Base-by-base conservation (phyloP, 2,797 vertebrate genomes). In the Poeciliopsis paucimaculata region DNA sequence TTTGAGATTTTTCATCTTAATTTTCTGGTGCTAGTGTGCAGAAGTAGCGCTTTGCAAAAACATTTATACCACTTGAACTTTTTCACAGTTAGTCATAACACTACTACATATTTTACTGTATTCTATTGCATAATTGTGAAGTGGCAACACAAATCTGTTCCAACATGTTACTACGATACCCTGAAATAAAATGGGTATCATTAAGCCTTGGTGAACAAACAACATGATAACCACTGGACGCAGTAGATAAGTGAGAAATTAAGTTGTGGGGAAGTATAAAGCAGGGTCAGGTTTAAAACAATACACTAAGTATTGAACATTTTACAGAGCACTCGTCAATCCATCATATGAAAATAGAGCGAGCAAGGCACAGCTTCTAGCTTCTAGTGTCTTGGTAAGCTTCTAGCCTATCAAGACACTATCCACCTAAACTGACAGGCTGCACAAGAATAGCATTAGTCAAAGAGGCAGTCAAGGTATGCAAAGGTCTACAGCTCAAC, bases 1-100 rank as follows among this genome's bases (percentile, higher is more conserved):
- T 85, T 86, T 85, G 60, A 70, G 66, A 43, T n/a, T 70, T 80
- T 88, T 79, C 57, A 71, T 9, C 75, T 85, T 89, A 84, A 89
- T 90, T 84, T 86, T 85, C 83, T 84, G 77, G 87, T 88, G 47
- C 41, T 49, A 77, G 82, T 77, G 81, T 78, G 81, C 66, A 82
- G 83, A 88, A 85, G 15, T 46, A 16, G 26, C 3, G 13, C 43
- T 7, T 45, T 71, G 11, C 34, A 39, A 71, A 71, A 71, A 41
- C 43, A 70, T 45, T 45, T 28, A 45, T 43, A 16, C 23, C 13
- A 45, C 26, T 71, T 15, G 12, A 45, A 71, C 68, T 26, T 43
- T 70, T 70, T n/a, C 39, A 41, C 64, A 68, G 36, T 26, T 23
- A 26, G 64, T 41, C 64, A 41, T 43, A 70, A 6, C 23, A 15